Base-by-base conservation (phyloP, 1,140 invertebrate genomes). In the Gonatopus flavifemur region DNA sequence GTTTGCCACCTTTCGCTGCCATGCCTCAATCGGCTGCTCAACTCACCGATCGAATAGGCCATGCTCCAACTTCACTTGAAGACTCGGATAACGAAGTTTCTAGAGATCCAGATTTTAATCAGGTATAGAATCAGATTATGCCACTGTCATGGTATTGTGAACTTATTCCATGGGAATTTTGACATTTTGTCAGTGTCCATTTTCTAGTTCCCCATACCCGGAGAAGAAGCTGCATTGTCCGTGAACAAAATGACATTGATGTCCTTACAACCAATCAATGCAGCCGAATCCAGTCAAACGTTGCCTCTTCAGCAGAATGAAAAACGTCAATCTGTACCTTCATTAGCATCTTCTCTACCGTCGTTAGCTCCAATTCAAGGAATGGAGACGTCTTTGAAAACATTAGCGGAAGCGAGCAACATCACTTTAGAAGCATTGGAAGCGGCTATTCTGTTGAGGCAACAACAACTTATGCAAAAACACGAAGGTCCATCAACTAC, bases 381-480 rank as follows among this genome's bases (percentile, higher is more conserved):
- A 57, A 82, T 66, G 81, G 82, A 62, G 73, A 80, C 53, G 41
- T 84, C 52, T 47, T 77, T 73, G 62, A 83, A 69, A 33, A 60
- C 69, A 8, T 67, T 85, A 2, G 81, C 84, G 0, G 76, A 83
- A 33, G 87, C 86, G 0, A 86, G 86, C 10, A 90, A 90, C 59
- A 84, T 89, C 24, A 88, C 84, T 0, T 82, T 88, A 50, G 86
- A 88, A 43, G 85, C 86, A 6, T 79, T 90, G 1, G 85, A 88
- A 57, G 81, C 86, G 13, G 87, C 88, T 1, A 86, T 90, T 46
- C 78, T 83, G 10, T 62, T 87, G 36, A 78, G 84, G 30, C 86
- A 88, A 40, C 86, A 88, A 57, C 85, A 88, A 59, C 58, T 87
- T 18, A 68, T 86, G 51, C 81, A 81, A 51, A 84, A 80, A 57